phyloP scores from a whole-genome alignment of 2,113 vertebrate species.

The Gnathonemus longibarbis region DNA sequence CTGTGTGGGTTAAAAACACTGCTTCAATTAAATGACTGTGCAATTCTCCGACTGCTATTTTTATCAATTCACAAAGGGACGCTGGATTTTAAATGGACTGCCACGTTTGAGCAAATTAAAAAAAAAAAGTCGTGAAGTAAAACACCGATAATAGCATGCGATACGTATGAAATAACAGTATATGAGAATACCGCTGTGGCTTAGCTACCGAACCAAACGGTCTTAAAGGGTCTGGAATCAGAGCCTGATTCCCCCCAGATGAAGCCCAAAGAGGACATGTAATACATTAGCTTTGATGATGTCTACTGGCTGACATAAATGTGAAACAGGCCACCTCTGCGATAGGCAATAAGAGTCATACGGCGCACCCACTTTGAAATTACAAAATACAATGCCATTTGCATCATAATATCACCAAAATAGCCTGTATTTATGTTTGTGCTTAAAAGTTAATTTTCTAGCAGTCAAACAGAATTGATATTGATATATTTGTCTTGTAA shows the following conservation, averaged over 20 bases:
- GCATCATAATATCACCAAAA: not conserved
- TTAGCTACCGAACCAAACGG: not conserved
- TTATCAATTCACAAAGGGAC: not conserved
- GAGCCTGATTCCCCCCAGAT: not conserved
- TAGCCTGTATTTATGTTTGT: not conserved
- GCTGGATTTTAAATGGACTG: not conserved
- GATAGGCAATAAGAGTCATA: not conserved
- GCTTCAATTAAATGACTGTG: not conserved
- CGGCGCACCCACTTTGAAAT: not conserved
- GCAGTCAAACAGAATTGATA: not conserved
- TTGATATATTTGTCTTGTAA: not conserved
- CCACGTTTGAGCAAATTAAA: not conserved
- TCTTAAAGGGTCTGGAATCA: not conserved
- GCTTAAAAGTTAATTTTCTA: not conserved
- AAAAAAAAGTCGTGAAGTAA: not conserved
- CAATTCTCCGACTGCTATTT: not conserved
- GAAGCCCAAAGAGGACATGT: not conserved
- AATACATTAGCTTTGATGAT: slow-evolving; percentile 8
- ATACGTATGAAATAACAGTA: not conserved
- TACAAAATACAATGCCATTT: not conserved
- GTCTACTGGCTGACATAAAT: not conserved
- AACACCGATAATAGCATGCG: not conserved
- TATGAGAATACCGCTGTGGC: not conserved
- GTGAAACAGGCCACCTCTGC: slow-evolving; percentile 5
- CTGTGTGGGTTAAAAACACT: not conserved